These are phyloP conservation scores for Caenorhabditis latens DNA, from an alignment of 1,140 invertebrate species.

Conservation along the genomic window DNA sequence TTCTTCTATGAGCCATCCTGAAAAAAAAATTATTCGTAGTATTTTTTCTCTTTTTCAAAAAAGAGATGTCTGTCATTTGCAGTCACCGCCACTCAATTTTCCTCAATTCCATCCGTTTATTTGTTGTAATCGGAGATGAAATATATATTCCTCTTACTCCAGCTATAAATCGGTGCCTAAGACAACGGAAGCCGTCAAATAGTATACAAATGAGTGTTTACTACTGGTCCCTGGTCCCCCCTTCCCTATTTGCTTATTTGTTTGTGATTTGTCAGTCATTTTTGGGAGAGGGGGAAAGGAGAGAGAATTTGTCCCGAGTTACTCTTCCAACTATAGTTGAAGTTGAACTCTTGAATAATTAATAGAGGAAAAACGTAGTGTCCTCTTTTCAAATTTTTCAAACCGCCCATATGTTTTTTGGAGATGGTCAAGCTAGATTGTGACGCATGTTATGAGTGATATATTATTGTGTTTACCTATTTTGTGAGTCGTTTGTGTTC, in stretches of 20 bases:
- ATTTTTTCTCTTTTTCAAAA: not conserved
- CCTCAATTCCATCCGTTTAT: not conserved
- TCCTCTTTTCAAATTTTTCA: not conserved
- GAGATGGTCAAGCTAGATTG: too few species aligned
- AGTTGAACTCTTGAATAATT: slow-evolving; percentile 54
- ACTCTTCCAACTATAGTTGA: slow-evolving; percentile 35
- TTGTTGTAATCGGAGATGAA: slow-evolving; percentile 37
- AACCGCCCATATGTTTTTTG: too few species aligned
- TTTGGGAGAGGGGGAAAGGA: not conserved
- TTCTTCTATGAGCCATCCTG: not conserved
- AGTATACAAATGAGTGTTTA: slow-evolving; percentile 42
- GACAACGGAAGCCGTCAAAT: slow-evolving; percentile 16
- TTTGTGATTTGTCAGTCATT: slow-evolving; percentile 53
- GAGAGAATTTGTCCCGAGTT: not conserved
- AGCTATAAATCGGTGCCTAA: not conserved
- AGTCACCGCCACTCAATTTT: slow-evolving; percentile 11
- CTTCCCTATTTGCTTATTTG: slow-evolving; percentile 3
- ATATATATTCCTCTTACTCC: slow-evolving; percentile 30
- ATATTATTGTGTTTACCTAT: too few species aligned
- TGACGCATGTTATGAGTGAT: too few species aligned
- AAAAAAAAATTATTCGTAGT: slow-evolving; percentile 20
- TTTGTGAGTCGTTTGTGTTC: too few species aligned
- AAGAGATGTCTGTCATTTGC: slow-evolving; percentile 27
- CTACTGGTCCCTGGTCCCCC: not conserved
- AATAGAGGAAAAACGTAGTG: not conserved